Percentiles rank a stretch among this genome's conserved stretches.
phyloP scores from a whole-genome alignment of 1,140 invertebrate genomes.

The Drosophila pandora region DNA sequence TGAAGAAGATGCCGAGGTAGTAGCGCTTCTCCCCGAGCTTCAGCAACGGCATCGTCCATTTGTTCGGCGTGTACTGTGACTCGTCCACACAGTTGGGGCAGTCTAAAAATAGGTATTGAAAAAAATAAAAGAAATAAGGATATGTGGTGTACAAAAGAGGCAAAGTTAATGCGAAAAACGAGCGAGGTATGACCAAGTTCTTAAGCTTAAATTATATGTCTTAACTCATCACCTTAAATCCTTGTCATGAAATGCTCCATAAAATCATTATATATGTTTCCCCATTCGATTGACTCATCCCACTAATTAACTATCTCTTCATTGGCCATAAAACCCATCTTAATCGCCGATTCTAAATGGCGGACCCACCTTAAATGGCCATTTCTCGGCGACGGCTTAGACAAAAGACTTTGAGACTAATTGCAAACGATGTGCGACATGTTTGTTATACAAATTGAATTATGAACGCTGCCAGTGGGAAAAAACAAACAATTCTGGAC shows the following conservation, averaged over 20 bases:
- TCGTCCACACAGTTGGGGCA: slow-evolving; percentile 93
- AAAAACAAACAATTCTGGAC: slow-evolving; percentile 13
- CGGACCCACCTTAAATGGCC: slow-evolving; percentile 33
- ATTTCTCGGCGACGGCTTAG: slow-evolving; percentile 4
- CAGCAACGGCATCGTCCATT: slow-evolving; percentile 94
- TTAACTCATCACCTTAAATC: not conserved
- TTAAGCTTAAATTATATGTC: too few species aligned
- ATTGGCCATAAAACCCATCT: slow-evolving; percentile 36
- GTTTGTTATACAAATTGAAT: slow-evolving; percentile 33
- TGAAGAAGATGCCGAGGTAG: slow-evolving; percentile 95
- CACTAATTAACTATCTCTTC: slow-evolving; percentile 27
- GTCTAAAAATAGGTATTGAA: slow-evolving; percentile 84
- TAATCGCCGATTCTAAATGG: slow-evolving; percentile 30
- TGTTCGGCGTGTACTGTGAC: slow-evolving; percentile 86
- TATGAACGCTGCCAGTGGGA: slow-evolving; percentile 28
- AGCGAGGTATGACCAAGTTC: not conserved
- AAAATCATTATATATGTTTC: not conserved
- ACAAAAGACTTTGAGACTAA: slow-evolving; percentile 31
- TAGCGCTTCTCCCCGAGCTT: slow-evolving; percentile 94
- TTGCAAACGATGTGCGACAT: slow-evolving; percentile 20
- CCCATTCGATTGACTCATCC: slow-evolving; percentile 4
- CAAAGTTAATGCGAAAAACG: slow-evolving; percentile 11
- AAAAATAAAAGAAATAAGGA: slow-evolving; percentile 6
- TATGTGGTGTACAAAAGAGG: not conserved
- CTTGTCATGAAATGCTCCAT: not conserved